Percentiles rank a stretch among this genome's conserved stretches.
Conservation (phyloP, 92 coral and sea anemone genomes). For the Porites cylindrica region DNA sequence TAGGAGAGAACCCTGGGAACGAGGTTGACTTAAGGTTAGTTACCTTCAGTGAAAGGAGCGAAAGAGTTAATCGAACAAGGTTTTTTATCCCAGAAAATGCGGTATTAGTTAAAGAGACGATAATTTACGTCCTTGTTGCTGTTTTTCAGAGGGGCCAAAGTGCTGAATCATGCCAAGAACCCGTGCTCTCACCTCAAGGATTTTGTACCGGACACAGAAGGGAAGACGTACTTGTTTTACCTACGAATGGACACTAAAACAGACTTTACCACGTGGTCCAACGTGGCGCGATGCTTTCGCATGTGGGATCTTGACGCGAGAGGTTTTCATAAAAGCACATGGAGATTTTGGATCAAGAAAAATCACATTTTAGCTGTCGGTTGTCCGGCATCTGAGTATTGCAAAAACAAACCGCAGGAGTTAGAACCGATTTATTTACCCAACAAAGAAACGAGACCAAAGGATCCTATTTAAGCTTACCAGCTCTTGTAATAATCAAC, state of each 20-base stretch:
- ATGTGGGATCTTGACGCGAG: slow-evolving; percentile 84
- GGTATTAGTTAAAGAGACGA: no score
- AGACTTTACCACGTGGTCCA: slow-evolving; percentile 77
- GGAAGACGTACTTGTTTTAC: slow-evolving; percentile 68
- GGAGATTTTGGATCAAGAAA: slow-evolving; percentile 84
- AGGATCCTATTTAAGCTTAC: slow-evolving; percentile 8
- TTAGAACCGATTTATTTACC: slow-evolving; percentile 60
- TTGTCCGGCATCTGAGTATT: slow-evolving; percentile 83
- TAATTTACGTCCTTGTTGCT: no score
- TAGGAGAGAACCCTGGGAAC: no score
- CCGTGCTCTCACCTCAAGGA: slow-evolving; percentile 71
- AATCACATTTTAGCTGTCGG: slow-evolving; percentile 81
- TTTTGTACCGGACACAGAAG: slow-evolving; percentile 75
- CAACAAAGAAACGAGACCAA: slow-evolving; percentile 62
- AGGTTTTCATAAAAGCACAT: slow-evolving; percentile 82
- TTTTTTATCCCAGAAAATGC: background rate
- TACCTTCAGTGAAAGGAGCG: no score
- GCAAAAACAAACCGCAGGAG: slow-evolving; percentile 57
- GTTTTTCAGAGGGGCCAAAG: slow-evolving; percentile 49
- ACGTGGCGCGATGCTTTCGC: slow-evolving; percentile 81
- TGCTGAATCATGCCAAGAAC: slow-evolving; percentile 76
- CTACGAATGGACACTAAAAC: slow-evolving; percentile 54
- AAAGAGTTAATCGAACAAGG: no score
- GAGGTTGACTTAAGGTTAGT: no score
- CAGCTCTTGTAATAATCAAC: background rate